phyloP scores from a whole-genome alignment of 2,888 invertebrate genomes.

The Phanerotoma sp. region DNA sequence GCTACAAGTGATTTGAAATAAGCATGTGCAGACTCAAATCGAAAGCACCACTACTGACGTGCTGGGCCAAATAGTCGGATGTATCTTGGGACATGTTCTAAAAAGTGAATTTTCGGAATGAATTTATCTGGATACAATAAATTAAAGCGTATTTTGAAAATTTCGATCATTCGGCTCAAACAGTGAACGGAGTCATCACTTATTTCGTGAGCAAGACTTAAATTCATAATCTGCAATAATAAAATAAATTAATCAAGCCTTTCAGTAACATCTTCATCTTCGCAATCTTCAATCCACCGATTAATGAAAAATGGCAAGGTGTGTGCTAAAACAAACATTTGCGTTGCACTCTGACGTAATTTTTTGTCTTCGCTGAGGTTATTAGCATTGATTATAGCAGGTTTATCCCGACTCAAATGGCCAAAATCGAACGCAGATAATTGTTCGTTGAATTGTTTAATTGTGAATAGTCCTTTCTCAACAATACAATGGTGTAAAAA shows the following conservation, averaged over 20 bases:
- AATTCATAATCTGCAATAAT: conserved; percentile 35
- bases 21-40: conserved; percentile 34
- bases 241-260: conserved; percentile 22
- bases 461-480: conserved; percentile 28
- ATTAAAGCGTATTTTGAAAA: conserved; percentile 25
- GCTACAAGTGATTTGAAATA: conserved; percentile 30
- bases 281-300: conserved; percentile 25
- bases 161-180: conserved; percentile 33
- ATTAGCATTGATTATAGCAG: conserved; percentile 28
- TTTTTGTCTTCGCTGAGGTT: conserved; percentile 17
- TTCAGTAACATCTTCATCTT: conserved; percentile 15
- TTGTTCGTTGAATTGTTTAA: conserved; percentile 33
- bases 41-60: conserved; percentile 33
- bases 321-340: conserved; percentile 32
- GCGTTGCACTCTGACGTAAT: conserved; percentile 36
- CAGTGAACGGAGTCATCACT: conserved; percentile 23
- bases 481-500: conserved; percentile 31
- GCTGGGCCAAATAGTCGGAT: conserved; percentile 31
- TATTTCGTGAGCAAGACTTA: conserved; percentile 34
- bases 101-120: conserved; percentile 33
- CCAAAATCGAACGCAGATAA: conserved; percentile 32
- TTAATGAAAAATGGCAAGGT: conserved; percentile 35
- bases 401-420: conserved; percentile 35
- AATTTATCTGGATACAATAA: conserved; percentile 31
- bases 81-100: conserved; percentile 30